These are phyloP conservation scores for Erpetoichthys calabaricus DNA, from an alignment of 2,797 vertebrate species.

Conservation along the genomic window DNA sequence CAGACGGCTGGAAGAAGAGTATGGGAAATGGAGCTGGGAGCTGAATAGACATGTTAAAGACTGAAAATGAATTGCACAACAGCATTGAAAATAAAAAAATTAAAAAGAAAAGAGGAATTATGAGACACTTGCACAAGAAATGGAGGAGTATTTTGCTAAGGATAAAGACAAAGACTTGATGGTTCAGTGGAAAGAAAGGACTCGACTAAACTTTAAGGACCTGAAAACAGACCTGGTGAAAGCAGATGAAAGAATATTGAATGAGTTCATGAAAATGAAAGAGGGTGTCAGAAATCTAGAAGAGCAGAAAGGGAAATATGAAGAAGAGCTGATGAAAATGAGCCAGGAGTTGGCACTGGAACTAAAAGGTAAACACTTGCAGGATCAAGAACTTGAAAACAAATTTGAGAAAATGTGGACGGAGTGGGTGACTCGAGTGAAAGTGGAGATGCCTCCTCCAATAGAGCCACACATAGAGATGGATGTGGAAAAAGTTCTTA, in stretches of 20 bases:
- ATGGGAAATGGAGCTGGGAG: conserved; percentile 42
- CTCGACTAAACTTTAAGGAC: conserved; percentile 19
- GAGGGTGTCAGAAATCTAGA: conserved; percentile 19
- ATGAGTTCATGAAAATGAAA: conserved; percentile 15
- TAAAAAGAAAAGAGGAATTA: background rate
- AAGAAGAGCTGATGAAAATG: conserved; percentile 20
- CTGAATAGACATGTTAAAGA: conserved; percentile 35
- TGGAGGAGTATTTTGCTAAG: conserved; percentile 33
- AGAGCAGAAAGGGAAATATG: conserved; percentile 20
- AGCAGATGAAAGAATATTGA: conserved; percentile 18
- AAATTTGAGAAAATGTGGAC: conserved; percentile 20
- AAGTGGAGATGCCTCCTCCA: background rate
- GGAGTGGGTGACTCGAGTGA: conserved; percentile 17
- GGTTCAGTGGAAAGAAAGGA: conserved; percentile 33
- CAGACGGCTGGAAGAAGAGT: conserved; percentile 36
- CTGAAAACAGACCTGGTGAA: conserved; percentile 24
- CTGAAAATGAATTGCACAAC: conserved; percentile 30
- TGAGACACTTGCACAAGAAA: conserved; percentile 14
- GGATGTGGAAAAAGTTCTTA: conserved; percentile 12
- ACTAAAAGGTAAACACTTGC: conserved; percentile 15
- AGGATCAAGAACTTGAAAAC: conserved; percentile 14
- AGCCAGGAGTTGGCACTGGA: conserved; percentile 23
- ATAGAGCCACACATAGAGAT: conserved; percentile 4
- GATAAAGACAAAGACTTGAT: conserved; percentile 30
- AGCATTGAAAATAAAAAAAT: conserved; percentile 24